A percentile compares a stretch with the other conserved stretches of the same genome.
Conservation (phyloP, 2,888 invertebrate species). For the Agriopis leucophaearia region DNA sequence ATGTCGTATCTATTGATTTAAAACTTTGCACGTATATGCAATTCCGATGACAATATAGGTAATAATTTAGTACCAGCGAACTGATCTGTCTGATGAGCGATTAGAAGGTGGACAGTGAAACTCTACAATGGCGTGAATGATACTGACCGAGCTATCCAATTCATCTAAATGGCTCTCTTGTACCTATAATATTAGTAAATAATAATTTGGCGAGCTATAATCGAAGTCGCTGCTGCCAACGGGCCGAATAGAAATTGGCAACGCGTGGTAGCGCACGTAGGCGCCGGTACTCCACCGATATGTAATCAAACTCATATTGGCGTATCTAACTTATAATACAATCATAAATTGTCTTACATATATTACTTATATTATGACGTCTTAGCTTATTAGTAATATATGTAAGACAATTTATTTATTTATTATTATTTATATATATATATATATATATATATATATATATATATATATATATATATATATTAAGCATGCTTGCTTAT, state of each 20-base stretch:
- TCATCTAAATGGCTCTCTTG: background rate
- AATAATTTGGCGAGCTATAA: conserved; percentile 17
- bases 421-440: too few relatives aligned
- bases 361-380: background rate
- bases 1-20: too few relatives aligned
- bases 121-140: too few relatives aligned
- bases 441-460: too few relatives aligned
- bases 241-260: conserved; percentile 51
- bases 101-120: too few relatives aligned
- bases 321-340: background rate
- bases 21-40: too few relatives aligned
- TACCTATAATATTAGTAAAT: background rate
- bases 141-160: background rate
- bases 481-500: too few relatives aligned
- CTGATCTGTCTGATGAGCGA: too few relatives aligned
- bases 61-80: too few relatives aligned
- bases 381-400: conserved; percentile 22
- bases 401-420: too few relatives aligned
- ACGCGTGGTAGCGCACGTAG: conserved; percentile 80
- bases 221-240: conserved; percentile 18
- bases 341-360: conserved; percentile 3
- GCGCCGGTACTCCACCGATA: conserved; percentile 63
- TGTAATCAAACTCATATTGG: conserved; percentile 51
- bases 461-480: too few relatives aligned
- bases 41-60: too few relatives aligned